Conservation (phyloP, 2,113 vertebrate genomes). For the Phrynocephalus versicolor region DNA sequence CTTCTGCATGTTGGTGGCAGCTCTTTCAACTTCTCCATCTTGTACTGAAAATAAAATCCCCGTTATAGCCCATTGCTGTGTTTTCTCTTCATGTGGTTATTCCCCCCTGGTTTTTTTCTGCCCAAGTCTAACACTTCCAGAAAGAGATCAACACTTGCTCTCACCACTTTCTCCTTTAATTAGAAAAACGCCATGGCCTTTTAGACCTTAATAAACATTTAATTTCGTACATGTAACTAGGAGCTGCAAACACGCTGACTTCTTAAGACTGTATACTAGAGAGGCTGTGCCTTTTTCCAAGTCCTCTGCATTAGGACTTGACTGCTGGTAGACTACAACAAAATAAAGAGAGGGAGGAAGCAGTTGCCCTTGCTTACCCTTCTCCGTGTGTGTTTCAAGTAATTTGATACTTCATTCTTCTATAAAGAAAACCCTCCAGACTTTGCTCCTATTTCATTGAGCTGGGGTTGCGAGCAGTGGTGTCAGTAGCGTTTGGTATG, state of each 20-base stretch:
- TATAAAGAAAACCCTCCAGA: neutral
- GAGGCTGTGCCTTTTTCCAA: neutral
- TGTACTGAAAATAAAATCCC: constrained; percentile 28
- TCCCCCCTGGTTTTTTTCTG: neutral
- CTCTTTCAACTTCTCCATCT: constrained; percentile 19
- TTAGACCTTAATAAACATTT: constrained; percentile 40
- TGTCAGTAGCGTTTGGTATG: neutral
- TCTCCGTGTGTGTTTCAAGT: neutral
- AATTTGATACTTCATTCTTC: neutral
- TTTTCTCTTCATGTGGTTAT: constrained; percentile 21
- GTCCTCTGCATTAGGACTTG: neutral
- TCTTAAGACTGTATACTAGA: constrained; percentile 1
- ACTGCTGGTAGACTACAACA: neutral
- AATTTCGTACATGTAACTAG: constrained; percentile 34
- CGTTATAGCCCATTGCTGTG: constrained; percentile 14
- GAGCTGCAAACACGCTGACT: neutral
- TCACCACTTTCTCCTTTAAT: constrained; percentile 13
- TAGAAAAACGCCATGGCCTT: constrained; percentile 23
- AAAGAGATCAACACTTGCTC: neutral
- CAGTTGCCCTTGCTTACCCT: neutral
- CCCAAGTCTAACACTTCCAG: neutral
- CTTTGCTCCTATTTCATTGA: neutral
- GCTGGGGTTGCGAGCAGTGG: neutral
- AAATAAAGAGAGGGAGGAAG: neutral
- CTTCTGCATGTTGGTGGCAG: neutral